Conservation (phyloP, 1,140 invertebrate genomes). For the Brachionus plicatilis region DNA sequence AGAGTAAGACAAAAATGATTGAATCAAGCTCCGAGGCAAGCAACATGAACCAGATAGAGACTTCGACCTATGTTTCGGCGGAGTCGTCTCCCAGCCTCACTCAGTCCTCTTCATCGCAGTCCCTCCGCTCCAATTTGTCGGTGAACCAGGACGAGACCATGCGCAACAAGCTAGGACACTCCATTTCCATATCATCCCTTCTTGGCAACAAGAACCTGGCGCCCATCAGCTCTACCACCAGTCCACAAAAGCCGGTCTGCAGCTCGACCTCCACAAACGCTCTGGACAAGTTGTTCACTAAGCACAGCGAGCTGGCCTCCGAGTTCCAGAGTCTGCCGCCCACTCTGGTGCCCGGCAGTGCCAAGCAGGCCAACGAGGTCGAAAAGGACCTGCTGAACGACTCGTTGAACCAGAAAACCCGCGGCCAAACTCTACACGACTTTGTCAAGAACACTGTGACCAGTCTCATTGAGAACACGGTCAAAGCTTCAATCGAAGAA, state of each 20-base stretch:
- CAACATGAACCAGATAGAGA: neutral
- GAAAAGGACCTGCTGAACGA: neutral
- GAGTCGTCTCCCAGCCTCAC: neutral
- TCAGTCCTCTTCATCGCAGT: neutral
- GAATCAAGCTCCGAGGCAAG: neutral
- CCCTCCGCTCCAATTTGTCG: neutral
- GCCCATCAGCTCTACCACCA: neutral
- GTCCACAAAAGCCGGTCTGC: neutral
- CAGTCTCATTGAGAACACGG: slow-evolving; percentile 7
- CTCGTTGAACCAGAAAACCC: neutral
- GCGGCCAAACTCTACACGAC: neutral
- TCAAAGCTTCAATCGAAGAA: slow-evolving; percentile 14
- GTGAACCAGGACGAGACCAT: neutral
- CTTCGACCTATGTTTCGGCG: neutral
- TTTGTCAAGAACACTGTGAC: neutral
- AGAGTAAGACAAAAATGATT: neutral
- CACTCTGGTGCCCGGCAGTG: neutral
- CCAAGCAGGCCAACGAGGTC: neutral
- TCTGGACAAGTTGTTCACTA: neutral
- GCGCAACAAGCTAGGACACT: neutral
- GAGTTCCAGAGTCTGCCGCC: slow-evolving; percentile 12
- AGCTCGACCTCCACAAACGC: slow-evolving; percentile 1
- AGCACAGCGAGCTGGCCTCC: neutral
- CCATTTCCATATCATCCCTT: slow-evolving; percentile 6
- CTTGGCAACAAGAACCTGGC: slow-evolving; percentile 2